phyloP scores from a whole-genome alignment of 2,113 vertebrate genomes.

The Raja brachyura region DNA sequence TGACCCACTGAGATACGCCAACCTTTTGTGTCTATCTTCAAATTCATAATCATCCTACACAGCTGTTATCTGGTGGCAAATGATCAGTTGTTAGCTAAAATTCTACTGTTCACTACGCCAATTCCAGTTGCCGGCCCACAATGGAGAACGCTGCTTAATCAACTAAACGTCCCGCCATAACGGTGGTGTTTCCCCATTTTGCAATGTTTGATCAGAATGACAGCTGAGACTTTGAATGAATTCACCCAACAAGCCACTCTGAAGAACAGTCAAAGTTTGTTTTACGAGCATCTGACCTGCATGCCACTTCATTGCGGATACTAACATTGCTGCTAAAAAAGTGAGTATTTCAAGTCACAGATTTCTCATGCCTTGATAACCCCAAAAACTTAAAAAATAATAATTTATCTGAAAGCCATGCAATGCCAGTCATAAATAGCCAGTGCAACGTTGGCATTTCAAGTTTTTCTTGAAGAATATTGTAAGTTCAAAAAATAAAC shows the following conservation, averaged over 20 bases:
- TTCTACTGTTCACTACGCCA: not conserved
- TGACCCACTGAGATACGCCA: no score
- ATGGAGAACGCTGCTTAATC: not conserved
- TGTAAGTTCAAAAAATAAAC: slow-evolving; percentile 45
- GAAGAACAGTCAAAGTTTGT: not conserved
- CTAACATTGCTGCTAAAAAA: not conserved
- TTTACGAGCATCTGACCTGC: not conserved
- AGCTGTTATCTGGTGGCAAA: not conserved
- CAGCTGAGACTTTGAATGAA: no score
- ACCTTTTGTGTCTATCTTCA: not conserved
- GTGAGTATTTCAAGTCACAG: not conserved
- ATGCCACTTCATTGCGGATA: not conserved
- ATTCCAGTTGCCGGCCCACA: not conserved
- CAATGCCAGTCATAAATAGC: not conserved
- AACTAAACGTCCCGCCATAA: not conserved
- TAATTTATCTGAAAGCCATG: not conserved
- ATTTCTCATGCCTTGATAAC: not conserved
- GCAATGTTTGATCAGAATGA: not conserved
- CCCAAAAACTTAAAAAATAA: not conserved
- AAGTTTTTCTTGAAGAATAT: slow-evolving; percentile 39
- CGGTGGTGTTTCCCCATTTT: no score
- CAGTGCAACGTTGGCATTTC: not conserved
- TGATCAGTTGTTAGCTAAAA: not conserved
- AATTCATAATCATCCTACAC: not conserved
- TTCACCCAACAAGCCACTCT: not conserved